Evolutionary conservation across 2,888 invertebrate species (phyloP).

Genomic region (Xestoiulus laeticollis): DNA sequence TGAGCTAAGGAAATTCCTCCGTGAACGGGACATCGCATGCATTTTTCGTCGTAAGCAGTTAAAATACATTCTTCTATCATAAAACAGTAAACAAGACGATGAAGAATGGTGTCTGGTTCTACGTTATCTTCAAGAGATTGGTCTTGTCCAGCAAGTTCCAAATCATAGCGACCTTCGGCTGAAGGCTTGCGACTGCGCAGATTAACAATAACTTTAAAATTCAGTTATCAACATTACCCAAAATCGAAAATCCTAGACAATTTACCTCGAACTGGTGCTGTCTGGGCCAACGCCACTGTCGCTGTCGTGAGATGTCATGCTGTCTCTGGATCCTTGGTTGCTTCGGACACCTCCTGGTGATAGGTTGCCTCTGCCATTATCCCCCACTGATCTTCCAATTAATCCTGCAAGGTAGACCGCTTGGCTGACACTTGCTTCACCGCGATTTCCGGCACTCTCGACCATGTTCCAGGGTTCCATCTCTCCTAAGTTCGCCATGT

Average conservation of each 20-base stretch:
- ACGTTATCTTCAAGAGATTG: constrained; percentile 43
- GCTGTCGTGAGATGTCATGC: constrained; percentile 73
- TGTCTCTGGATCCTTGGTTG: constrained; percentile 59
- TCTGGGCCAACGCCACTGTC: constrained; percentile 90
- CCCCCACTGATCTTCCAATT: background rate
- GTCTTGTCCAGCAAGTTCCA: constrained; percentile 56
- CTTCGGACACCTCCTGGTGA: constrained; percentile 54
- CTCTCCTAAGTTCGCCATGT: constrained; percentile 55
- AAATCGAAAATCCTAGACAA: background rate
- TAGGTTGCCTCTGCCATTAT: constrained; percentile 49
- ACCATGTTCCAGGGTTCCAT: constrained; percentile 58
- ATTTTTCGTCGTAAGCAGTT: constrained; percentile 78
- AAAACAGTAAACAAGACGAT: constrained; percentile 75
- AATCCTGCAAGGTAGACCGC: constrained; percentile 49
- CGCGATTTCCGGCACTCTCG: constrained; percentile 53
- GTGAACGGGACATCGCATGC: constrained; percentile 82
- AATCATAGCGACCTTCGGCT: constrained; percentile 75
- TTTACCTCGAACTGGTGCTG: constrained; percentile 74
- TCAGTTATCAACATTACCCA: background rate
- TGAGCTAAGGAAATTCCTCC: constrained; percentile 77
- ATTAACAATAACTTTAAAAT: background rate
- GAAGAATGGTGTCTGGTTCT: constrained; percentile 24
- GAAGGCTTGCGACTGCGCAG: constrained; percentile 74
- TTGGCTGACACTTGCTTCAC: constrained; percentile 56
- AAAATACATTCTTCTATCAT: constrained; percentile 97